Conservation (phyloP, 35 echinoderm and acorn worm species). For the Heliocidaris erythrogramma region DNA sequence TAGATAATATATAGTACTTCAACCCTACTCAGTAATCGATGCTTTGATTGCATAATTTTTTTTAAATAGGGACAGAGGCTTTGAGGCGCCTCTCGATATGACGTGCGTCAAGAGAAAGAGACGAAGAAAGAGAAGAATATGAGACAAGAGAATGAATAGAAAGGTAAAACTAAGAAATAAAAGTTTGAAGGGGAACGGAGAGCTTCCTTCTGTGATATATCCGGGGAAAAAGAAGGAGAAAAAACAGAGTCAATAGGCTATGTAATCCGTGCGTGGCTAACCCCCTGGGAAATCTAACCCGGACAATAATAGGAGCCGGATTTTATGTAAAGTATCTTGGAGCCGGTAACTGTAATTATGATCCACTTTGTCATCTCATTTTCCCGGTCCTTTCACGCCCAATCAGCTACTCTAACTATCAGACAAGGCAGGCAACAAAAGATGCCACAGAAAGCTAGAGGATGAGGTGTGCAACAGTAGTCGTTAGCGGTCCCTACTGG, state of each 20-base stretch:
- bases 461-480: not conserved
- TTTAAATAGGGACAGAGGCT: too few species aligned
- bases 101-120: not conserved
- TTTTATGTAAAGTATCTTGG: not conserved
- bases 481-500: not conserved
- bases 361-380: slow-evolving; percentile 11
- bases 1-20: too few species aligned
- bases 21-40: too few species aligned
- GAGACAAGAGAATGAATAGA: not conserved
- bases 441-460: not conserved
- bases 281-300: not conserved
- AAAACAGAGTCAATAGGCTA: not conserved
- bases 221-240: not conserved
- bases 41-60: too few species aligned
- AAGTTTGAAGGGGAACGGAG: not conserved
- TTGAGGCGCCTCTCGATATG: not conserved
- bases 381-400: not conserved
- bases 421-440: slow-evolving; percentile 1
- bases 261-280: not conserved
- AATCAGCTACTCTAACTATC: not conserved
- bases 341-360: slow-evolving; percentile 1
- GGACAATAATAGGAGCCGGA: not conserved
- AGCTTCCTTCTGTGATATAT: not conserved
- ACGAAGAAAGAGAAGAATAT: not conserved
- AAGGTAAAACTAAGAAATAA: not conserved